These are phyloP conservation scores for Acrobasis consociella DNA, from an alignment of 2,888 invertebrate species.

Conservation along the genomic window DNA sequence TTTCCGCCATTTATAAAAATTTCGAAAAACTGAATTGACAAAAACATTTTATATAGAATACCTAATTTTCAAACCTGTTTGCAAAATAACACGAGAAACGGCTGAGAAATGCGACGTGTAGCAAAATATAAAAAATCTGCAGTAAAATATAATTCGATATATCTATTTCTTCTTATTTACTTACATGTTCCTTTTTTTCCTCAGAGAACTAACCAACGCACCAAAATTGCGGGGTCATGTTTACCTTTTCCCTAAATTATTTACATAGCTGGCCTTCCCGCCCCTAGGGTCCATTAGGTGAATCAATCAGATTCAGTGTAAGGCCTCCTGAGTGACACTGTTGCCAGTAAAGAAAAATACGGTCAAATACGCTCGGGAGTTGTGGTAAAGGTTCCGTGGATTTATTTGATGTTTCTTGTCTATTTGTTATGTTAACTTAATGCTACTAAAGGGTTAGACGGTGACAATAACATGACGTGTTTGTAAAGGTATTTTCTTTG, in stretches of 20 bases:
- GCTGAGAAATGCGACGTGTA: no score
- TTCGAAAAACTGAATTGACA: no score
- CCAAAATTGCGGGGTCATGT: not conserved
- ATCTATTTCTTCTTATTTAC: not conserved
- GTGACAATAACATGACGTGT: no score
- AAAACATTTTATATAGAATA: no score
- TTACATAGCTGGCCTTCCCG: not conserved
- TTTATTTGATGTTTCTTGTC: slow-evolving; percentile 2
- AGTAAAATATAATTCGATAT: no score
- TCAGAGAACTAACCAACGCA: not conserved
- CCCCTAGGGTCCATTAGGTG: slow-evolving; percentile 10
- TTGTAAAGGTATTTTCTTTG: no score
- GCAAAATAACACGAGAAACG: no score
- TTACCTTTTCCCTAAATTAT: slow-evolving; percentile 16
- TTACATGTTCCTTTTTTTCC: not conserved
- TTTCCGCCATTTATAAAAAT: no score
- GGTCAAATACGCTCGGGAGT: slow-evolving; percentile 8
- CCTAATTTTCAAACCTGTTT: no score
- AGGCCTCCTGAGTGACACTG: not conserved
- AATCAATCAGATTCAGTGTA: slow-evolving; percentile 16
- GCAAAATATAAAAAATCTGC: no score
- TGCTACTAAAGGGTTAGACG: not conserved
- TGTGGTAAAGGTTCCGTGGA: not conserved
- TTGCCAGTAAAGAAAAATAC: slow-evolving; percentile 1
- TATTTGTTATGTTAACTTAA: not conserved